A percentile compares a stretch with the other conserved stretches of the same genome.
These are phyloP conservation scores for Acrobasis suavella DNA, from an alignment of 2,888 invertebrate species.

Conservation along the genomic window DNA sequence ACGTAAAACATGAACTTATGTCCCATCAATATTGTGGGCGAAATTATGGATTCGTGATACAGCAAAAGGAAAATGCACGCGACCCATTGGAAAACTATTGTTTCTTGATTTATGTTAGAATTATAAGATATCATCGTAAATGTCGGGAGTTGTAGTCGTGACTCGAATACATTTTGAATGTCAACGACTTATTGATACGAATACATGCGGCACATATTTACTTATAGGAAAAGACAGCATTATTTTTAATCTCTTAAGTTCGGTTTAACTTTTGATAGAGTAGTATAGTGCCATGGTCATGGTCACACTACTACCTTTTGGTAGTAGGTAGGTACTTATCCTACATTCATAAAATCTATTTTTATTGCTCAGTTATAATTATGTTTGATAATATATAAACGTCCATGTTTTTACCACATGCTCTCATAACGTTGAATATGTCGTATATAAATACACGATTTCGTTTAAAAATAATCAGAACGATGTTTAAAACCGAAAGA, in stretches of 20 bases:
- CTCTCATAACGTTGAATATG: neutral
- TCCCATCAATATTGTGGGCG: constrained; percentile 35
- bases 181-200: constrained; percentile 3
- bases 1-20: constrained; percentile 31
- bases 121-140: constrained; percentile 27
- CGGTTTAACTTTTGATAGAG: no score
- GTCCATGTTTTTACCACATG: neutral
- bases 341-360: no score
- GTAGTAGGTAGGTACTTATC: no score
- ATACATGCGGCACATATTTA: no score
- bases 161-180: constrained; percentile 23
- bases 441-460: no score
- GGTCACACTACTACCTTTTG: no score
- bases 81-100: constrained; percentile 37
- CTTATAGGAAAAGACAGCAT: no score
- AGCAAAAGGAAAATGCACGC: constrained; percentile 41
- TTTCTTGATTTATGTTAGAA: constrained; percentile 27
- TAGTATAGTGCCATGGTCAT: no score
- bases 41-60: constrained; percentile 41
- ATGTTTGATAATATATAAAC: neutral
- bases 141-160: constrained; percentile 21
- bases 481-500: neutral
- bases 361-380: neutral
- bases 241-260: no score
- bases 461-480: neutral